A percentile compares a stretch with the other conserved stretches of the same genome.
phyloP scores from a whole-genome alignment of 2,888 invertebrate genomes.

The Operophtera brumata region DNA sequence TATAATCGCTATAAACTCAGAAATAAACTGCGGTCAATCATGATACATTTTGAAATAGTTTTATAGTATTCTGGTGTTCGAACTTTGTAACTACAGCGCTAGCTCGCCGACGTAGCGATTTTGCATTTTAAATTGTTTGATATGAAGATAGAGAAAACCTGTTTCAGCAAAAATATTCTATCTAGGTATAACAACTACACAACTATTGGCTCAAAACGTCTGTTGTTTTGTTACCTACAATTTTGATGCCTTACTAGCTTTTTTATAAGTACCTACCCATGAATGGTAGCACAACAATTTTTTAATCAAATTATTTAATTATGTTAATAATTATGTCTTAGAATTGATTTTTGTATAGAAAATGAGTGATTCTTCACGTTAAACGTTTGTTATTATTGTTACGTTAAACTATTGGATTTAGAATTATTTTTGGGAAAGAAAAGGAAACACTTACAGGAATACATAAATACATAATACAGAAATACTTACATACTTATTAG shows the following conservation, averaged over 20 bases:
- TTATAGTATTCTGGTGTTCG: constrained; percentile 6
- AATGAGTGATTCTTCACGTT: too few relatives aligned
- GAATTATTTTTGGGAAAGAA: too few relatives aligned
- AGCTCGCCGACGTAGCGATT: not conserved
- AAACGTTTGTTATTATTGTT: too few relatives aligned
- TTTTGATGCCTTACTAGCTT: not conserved
- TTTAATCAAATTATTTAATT: too few relatives aligned
- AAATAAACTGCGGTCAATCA: constrained; percentile 33
- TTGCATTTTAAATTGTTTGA: constrained; percentile 8
- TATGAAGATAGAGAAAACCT: constrained; percentile 8
- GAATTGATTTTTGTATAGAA: too few relatives aligned
- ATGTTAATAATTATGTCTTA: too few relatives aligned
- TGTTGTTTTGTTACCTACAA: not conserved
- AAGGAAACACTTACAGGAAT: too few relatives aligned
- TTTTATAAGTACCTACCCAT: not conserved
- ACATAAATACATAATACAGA: too few relatives aligned
- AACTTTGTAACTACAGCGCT: constrained; percentile 1
- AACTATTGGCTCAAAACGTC: constrained; percentile 1
- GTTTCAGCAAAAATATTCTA: constrained; percentile 2
- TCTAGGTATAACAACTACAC: not conserved
- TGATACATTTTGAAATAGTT: constrained; percentile 28
- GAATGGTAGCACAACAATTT: too few relatives aligned
- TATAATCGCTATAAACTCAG: constrained; percentile 27
- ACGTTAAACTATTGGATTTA: too few relatives aligned
- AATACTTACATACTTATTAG: too few relatives aligned